phyloP scores from a whole-genome alignment of 2,113 vertebrate genomes.

The Uria lomvia region DNA sequence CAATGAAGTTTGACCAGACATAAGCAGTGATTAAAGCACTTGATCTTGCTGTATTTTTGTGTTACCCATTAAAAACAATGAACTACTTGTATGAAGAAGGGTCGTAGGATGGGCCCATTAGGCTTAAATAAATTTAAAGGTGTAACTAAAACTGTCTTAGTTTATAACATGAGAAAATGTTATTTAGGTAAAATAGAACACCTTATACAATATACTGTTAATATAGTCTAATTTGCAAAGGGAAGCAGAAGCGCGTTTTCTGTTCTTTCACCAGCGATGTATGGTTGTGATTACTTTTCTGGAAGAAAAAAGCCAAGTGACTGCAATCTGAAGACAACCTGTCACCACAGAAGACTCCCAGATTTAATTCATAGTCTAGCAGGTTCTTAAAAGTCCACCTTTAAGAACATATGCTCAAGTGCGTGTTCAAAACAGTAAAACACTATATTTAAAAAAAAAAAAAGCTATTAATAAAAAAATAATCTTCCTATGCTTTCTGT shows the following conservation, averaged over 20 bases:
- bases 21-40: not conserved
- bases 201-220: not conserved
- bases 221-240: not conserved
- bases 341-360: not conserved
- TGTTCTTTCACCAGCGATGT: not conserved
- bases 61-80: not conserved
- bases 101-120: not conserved
- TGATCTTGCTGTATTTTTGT: not conserved
- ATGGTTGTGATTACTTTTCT: not conserved
- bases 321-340: not conserved
- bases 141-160: not conserved
- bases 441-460: not conserved
- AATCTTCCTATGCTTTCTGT: constrained; percentile 9
- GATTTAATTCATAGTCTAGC: not conserved
- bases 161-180: not conserved
- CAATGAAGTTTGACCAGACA: not conserved
- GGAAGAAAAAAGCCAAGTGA: not conserved
- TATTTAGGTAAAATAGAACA: not conserved
- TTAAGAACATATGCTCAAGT: not conserved
- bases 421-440: not conserved
- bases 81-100: not conserved
- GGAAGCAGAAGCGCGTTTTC: not conserved
- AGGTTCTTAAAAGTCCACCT: not conserved
- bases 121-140: not conserved
- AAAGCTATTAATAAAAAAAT: not conserved